Conservation (phyloP, 2,113 vertebrate species). For the Petromus typicus region DNA sequence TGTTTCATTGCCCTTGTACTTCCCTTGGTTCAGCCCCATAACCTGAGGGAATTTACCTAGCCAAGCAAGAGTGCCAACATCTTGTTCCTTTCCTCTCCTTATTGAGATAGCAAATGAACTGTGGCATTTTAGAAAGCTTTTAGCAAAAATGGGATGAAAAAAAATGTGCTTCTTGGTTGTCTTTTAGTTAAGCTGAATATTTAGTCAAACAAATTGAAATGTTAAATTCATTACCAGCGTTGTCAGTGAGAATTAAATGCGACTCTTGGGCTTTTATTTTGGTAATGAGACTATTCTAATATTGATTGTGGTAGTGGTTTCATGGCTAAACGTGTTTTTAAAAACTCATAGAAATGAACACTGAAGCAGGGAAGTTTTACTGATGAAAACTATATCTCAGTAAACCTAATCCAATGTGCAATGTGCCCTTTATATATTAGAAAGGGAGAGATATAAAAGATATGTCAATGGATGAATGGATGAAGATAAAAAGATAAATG, state of each 20-base stretch:
- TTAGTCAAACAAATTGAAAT: constrained; percentile 39
- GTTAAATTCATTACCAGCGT: neutral
- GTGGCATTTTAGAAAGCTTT: constrained; percentile 54
- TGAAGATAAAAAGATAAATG: neutral
- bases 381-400: constrained; percentile 24
- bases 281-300: neutral
- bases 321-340: neutral
- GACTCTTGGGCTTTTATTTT: neutral
- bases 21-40: neutral
- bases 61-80: neutral
- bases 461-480: neutral
- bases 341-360: constrained; percentile 47
- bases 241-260: neutral
- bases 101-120: neutral
- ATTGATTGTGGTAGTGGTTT: neutral
- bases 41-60: neutral
- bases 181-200: constrained; percentile 25
- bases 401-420: neutral
- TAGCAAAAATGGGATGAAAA: neutral
- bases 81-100: neutral
- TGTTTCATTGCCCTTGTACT: neutral
- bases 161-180: neutral
- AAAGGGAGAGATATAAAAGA: neutral
- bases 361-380: neutral
- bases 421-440: neutral